Percentiles rank a stretch among this genome's conserved stretches.
phyloP scores from a whole-genome alignment of 2,888 invertebrate genomes.

The Byasa hedistus region DNA sequence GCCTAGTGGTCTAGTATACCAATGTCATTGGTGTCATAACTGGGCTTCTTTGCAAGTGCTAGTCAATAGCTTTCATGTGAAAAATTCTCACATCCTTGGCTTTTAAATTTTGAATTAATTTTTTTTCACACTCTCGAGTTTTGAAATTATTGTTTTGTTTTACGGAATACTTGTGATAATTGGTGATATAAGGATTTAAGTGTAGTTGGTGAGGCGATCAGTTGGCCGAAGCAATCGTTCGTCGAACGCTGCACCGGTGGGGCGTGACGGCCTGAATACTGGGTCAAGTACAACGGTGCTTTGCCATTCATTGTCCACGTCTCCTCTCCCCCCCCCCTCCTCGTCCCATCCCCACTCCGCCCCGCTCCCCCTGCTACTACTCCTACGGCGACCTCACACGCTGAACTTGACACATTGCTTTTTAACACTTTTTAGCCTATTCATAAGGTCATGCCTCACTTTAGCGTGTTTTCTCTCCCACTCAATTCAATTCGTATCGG shows the following conservation, averaged over 20 bases:
- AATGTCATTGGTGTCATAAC: conserved; percentile 69
- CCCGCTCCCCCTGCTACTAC: background rate
- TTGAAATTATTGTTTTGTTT: conserved; percentile 11
- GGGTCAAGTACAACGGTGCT: conserved; percentile 79
- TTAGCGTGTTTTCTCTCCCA: conserved; percentile 1
- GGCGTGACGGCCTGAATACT: conserved; percentile 68
- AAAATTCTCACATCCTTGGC: conserved; percentile 21
- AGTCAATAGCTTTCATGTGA: conserved; percentile 16
- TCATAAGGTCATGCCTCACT: background rate
- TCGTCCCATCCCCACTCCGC: background rate
- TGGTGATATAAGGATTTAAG: conserved; percentile 3
- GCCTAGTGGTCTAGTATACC: conserved; percentile 69
- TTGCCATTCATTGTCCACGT: conserved; percentile 77
- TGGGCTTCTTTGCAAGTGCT: conserved; percentile 31
- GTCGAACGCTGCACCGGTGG: conserved; percentile 45
- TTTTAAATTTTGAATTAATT: conserved; percentile 10
- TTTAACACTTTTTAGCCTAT: conserved; percentile 59
- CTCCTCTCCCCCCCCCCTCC: conserved; percentile 24
- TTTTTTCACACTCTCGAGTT: background rate
- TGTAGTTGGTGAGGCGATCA: conserved; percentile 3
- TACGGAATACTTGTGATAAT: background rate
- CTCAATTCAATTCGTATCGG: background rate
- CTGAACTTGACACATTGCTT: conserved; percentile 75
- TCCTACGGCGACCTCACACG: conserved; percentile 63
- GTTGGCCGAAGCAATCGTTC: conserved; percentile 17